Evolutionary conservation across 2,797 vertebrate species (phyloP), one percentile per base, ranked within the genome.

Genomic region (Hyperoplus lanceolatus): DNA sequence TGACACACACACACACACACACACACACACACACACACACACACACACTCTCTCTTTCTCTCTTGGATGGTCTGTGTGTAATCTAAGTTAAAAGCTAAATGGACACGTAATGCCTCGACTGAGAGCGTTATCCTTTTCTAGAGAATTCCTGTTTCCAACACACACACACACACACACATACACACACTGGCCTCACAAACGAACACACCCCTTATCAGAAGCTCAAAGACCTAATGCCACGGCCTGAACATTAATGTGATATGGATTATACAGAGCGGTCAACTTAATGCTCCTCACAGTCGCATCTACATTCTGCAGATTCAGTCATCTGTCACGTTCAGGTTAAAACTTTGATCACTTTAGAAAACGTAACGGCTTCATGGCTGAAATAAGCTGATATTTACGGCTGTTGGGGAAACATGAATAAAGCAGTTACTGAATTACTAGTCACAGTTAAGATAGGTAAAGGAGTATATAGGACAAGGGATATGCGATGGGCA

Each of bases 51-150:
- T 41, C 53, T 56, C 48, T 46, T 21, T 21, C 21, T 29, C 29
- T 29, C 29, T 29, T 29, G 3, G 72, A 77, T 69, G 68, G 64
- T 61, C 73, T 78, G 81, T 85, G 74, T 90, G 88, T 95, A 94
- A 95, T 95, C 94, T 94, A 94, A 92, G 92, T 90, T 95, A 93
- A 96, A 95, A 93, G 91, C 91, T 95, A 93, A 94, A 94, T 95
- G 93, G 94, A 95, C 67, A 83, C 87, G 90, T 95, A 95, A 94
- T 93, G 87, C 92, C 84, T 91, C 48, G 16, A 86, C 89, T 91
- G 86, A 93, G 82, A 90, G 88, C 72, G 92, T 95, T 91, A 94
- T 93, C 90, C 89, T 89, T 90, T 87, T 80, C 91, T 83, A 85
- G 86, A 84, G 83, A 94, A 90, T 93, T 94, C 88, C 86, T 71